Percentiles rank a stretch among this genome's conserved stretches.
Evolutionary conservation across 2,113 vertebrate species (phyloP).

Genomic region (Platysteira castanea): DNA sequence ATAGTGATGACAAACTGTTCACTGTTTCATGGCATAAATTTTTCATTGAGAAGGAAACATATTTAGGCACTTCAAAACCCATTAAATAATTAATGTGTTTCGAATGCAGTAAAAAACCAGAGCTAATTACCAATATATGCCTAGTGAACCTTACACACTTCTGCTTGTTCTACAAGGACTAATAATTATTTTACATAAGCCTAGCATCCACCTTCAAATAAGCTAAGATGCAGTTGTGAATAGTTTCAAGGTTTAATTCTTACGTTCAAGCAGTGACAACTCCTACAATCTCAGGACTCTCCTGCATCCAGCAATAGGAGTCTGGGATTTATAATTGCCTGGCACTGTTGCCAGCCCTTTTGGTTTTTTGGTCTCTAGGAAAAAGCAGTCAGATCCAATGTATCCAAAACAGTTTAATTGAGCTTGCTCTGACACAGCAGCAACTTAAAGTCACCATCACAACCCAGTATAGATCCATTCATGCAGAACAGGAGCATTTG

Average conservation of each 20-base stretch:
- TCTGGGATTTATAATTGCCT: not conserved
- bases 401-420: not conserved
- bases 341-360: not conserved
- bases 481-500: not conserved
- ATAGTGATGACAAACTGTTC: not conserved
- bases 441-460: not conserved
- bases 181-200: not conserved
- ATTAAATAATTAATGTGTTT: slow-evolving; percentile 38
- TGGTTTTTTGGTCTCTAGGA: not conserved
- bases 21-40: not conserved
- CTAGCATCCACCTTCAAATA: not conserved
- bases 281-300: not conserved
- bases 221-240: not conserved
- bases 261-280: not conserved
- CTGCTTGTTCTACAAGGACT: not conserved
- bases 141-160: not conserved
- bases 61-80: not conserved
- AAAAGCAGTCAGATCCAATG: not conserved
- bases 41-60: not conserved
- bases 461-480: not conserved
- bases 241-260: not conserved
- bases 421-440: not conserved
- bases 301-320: not conserved
- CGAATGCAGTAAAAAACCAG: not conserved
- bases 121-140: slow-evolving; percentile 10